phyloP scores from a whole-genome alignment of 1,140 invertebrate species.

The Acromyrmex heyeri region DNA sequence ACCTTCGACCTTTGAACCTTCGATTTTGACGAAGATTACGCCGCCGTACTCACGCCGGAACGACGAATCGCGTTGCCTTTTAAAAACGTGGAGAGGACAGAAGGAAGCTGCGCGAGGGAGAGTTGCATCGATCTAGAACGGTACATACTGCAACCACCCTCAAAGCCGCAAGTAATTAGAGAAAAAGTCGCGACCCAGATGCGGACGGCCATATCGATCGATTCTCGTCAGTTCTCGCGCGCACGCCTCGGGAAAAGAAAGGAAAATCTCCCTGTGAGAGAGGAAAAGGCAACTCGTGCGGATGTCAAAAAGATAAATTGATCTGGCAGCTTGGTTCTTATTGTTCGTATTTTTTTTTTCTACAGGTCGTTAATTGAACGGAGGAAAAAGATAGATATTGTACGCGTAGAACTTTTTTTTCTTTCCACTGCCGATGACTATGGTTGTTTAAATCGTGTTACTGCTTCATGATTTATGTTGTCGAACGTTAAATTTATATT shows the following conservation, averaged over 20 bases:
- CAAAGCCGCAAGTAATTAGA: constrained; percentile 73
- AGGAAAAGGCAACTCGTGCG: constrained; percentile 43
- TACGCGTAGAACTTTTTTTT: neutral
- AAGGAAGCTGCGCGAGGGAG: neutral
- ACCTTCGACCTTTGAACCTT: constrained; percentile 73
- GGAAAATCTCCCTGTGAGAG: constrained; percentile 55
- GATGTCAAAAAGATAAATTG: constrained; percentile 69
- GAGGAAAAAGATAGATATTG: constrained; percentile 40
- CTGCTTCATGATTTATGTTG: constrained; percentile 31
- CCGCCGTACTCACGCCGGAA: neutral
- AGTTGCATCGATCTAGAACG: constrained; percentile 30
- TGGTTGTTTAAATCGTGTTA: constrained; percentile 6
- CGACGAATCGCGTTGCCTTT: constrained; percentile 53
- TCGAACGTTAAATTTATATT: neutral
- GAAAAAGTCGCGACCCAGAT: constrained; percentile 76
- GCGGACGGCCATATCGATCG: constrained; percentile 70
- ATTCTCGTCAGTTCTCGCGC: constrained; percentile 41
- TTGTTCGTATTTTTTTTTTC: constrained; percentile 18
- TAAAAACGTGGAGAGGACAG: neutral
- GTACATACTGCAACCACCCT: constrained; percentile 36
- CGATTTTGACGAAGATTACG: constrained; percentile 71
- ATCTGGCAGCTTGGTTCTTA: constrained; percentile 29
- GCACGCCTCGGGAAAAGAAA: constrained; percentile 45
- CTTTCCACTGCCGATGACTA: neutral
- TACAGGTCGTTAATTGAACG: constrained; percentile 47